Base-by-base conservation (phyloP, 1,140 invertebrate species). In the Aricia agestis region DNA sequence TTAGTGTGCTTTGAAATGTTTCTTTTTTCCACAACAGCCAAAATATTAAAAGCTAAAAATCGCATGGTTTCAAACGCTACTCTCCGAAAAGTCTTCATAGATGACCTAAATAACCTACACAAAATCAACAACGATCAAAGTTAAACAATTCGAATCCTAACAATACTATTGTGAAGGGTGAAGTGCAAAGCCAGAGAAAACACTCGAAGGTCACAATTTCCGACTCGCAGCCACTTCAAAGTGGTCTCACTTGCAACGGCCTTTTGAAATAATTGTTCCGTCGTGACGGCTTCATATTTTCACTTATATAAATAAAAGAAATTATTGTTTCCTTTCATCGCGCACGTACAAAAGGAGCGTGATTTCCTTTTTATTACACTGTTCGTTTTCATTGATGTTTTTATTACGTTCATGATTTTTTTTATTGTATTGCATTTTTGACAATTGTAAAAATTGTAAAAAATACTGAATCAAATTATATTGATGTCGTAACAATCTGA, bases 251-350 rank as follows among this genome's bases (percentile, higher is more conserved):
- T 63, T 63, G 59, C 59, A 19, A 17, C 17, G n/a, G 15, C 58
- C 9, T 18, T 63, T 63, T 18, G 17, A 11, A 63, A 59, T 59
- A 59, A 63, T 63, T 63, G 17, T 25, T 63, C 59, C 11, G 6
- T 63, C 59, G 18, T 63, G 25, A 25, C 9, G 19, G 18, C 7
- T 52, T 52, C 13, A 52, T 52, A 5, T 63, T 63, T 63, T 25
- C 31, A 63, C 18, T 63, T 25, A 19, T 19, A 63, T 63, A 63
- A 63, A 63, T 31, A 63, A 63, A 63, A 63, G 58, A 63, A 63
- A 63, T 63, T 19, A 63, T 63, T 9, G 45, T 52, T 52, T 15
- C 45, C 45, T 52, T 52, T 52, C 45, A 52, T 52, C 45, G 45
- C 45, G 45, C 45, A 52, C 45, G 45, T 52, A 52, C 45, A 52